A percentile compares a stretch with the other conserved stretches of the same genome.
Conservation (phyloP, 2,797 vertebrate species). For the Phylloscopus collybita region DNA sequence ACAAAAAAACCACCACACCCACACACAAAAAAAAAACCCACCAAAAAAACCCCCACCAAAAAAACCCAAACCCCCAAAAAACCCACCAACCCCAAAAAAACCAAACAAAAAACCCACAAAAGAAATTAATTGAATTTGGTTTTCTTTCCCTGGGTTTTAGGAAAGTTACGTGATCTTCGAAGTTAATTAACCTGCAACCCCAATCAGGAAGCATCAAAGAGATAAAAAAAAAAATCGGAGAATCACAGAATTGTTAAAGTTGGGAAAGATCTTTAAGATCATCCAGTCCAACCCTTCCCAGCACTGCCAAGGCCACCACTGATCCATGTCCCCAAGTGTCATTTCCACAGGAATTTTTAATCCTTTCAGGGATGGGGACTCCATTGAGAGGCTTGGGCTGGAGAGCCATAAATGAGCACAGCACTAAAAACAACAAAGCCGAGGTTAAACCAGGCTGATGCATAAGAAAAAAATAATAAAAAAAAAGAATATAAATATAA, state of each 20-base stretch:
- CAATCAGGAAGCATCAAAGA: background rate
- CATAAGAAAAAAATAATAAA: background rate
- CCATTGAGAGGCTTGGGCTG: too few species aligned
- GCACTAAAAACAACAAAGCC: background rate
- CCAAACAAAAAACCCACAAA: too few species aligned
- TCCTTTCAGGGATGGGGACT: background rate
- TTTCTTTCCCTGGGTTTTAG: background rate
- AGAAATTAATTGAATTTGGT: background rate
- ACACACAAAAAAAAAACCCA: too few species aligned
- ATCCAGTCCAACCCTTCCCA: background rate
- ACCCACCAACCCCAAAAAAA: too few species aligned
- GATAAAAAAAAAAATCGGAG: background rate
- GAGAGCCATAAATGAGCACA: background rate
- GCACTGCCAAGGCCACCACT: background rate
- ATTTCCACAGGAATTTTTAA: background rate
- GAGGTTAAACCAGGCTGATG: background rate
- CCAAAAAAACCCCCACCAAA: too few species aligned
- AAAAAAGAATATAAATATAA: background rate
- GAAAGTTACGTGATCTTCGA: accelerated
- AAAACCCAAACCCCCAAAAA: too few species aligned
- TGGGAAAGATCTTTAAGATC: background rate
- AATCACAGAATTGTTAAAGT: accelerated
- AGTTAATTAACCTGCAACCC: background rate
- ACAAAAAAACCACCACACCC: too few species aligned
- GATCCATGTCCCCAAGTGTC: background rate